Conservation (phyloP, 2,113 vertebrate species). For the Vulpes vulpes region DNA sequence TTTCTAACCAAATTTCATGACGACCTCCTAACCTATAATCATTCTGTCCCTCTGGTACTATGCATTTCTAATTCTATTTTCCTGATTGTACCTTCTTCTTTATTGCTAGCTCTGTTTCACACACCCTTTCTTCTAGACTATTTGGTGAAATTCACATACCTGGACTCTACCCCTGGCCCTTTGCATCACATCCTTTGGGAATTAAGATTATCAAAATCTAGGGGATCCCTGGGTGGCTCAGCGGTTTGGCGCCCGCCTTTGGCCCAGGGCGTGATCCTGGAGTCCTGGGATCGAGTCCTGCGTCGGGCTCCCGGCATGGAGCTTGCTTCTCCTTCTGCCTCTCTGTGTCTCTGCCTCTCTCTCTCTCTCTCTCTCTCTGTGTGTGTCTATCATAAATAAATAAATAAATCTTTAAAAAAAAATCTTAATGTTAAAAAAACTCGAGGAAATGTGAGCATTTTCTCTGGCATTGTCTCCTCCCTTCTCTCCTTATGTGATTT, state of each 20-base stretch:
- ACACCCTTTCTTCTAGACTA: not conserved
- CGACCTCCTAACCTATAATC: not conserved
- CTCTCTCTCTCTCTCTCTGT: no score
- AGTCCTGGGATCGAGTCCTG: no score
- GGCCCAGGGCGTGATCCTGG: no score
- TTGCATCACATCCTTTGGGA: not conserved
- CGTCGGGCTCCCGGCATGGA: no score
- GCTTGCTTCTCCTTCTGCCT: no score
- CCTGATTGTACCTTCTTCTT: not conserved
- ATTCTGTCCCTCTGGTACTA: not conserved
- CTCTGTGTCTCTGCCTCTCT: no score
- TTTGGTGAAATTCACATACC: not conserved
- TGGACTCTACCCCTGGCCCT: not conserved
- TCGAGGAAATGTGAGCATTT: not conserved
- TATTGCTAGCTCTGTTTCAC: not conserved
- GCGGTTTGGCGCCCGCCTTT: no score
- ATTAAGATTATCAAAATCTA: no score
- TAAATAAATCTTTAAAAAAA: no score
- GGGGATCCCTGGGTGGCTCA: no score
- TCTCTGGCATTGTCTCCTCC: not conserved
- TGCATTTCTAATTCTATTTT: not conserved
- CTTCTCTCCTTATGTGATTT: constrained; percentile 7
- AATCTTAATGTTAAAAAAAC: not conserved
- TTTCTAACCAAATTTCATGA: not conserved
- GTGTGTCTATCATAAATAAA: no score